Percentiles rank a stretch among this genome's conserved stretches.
Evolutionary conservation across 2,113 vertebrate species (phyloP).

Genomic region (Ceratotherium simum): DNA sequence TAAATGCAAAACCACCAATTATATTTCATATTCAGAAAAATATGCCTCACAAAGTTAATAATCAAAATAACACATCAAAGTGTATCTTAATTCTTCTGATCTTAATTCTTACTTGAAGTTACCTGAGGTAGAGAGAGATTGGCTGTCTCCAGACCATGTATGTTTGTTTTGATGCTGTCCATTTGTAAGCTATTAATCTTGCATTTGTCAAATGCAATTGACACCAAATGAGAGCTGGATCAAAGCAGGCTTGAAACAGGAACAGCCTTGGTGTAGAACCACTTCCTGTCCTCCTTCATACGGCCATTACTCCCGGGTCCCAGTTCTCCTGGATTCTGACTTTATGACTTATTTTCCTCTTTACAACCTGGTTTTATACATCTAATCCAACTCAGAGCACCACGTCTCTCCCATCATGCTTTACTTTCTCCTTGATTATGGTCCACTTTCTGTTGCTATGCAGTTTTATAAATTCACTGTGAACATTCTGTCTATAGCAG

Average conservation of each 20-base stretch:
- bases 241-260: neutral
- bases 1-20: neutral
- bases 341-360: neutral
- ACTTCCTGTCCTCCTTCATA: neutral
- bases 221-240: neutral
- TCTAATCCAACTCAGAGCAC: neutral
- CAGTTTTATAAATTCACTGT: neutral
- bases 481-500: neutral
- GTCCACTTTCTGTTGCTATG: neutral
- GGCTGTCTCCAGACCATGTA: rapidly evolving
- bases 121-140: neutral
- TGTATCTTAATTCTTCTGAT: neutral
- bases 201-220: neutral
- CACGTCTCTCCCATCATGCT: neutral
- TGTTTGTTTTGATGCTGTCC: neutral
- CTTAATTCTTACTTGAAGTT: neutral
- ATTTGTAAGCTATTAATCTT: neutral
- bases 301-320: neutral
- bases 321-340: neutral
- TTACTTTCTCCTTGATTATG: neutral
- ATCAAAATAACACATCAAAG: neutral
- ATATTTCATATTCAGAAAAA: neutral
- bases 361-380: neutral
- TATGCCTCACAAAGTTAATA: neutral
- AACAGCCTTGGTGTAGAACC: neutral